Evolutionary conservation across 2,888 invertebrate species (phyloP).

Genomic region (Erebia aethiops): DNA sequence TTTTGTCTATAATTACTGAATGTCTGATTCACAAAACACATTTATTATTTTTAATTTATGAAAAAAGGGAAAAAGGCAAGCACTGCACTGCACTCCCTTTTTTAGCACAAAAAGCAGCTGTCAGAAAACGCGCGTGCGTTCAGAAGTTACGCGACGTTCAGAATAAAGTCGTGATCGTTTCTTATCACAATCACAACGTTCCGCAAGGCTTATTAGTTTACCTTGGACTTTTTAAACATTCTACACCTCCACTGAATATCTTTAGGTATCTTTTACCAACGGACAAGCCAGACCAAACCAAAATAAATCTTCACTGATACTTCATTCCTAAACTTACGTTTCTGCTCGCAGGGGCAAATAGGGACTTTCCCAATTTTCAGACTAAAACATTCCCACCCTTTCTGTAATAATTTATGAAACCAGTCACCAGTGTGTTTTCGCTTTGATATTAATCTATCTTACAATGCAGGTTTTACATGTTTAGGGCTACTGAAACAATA

Average conservation of each 20-base stretch:
- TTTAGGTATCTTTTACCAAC: too few species aligned
- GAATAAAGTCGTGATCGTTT: constrained; percentile 42
- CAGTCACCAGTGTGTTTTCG: too few species aligned
- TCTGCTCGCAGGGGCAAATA: too few species aligned
- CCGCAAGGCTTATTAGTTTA: constrained; percentile 9
- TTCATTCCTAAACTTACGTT: too few species aligned
- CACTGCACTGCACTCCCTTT: constrained; percentile 40
- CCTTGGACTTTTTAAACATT: constrained; percentile 1
- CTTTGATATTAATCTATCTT: too few species aligned
- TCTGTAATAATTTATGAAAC: too few species aligned
- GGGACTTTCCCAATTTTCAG: too few species aligned
- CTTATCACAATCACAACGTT: constrained; percentile 36
- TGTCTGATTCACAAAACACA: constrained; percentile 43
- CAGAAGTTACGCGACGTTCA: constrained; percentile 46
- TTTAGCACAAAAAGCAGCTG: constrained; percentile 47
- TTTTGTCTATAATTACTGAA: constrained; percentile 38
- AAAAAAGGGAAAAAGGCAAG: constrained; percentile 33
- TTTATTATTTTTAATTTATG: constrained; percentile 37
- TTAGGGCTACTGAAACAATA: too few species aligned
- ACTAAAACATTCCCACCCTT: too few species aligned
- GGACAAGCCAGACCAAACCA: too few species aligned
- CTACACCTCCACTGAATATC: not conserved
- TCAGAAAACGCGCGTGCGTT: constrained; percentile 57
- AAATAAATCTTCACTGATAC: too few species aligned
- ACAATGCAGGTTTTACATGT: too few species aligned